Evolutionary conservation across 2,113 vertebrate species (phyloP), one percentile per base, ranked within the genome.

Genomic region (Carassius carassius): DNA sequence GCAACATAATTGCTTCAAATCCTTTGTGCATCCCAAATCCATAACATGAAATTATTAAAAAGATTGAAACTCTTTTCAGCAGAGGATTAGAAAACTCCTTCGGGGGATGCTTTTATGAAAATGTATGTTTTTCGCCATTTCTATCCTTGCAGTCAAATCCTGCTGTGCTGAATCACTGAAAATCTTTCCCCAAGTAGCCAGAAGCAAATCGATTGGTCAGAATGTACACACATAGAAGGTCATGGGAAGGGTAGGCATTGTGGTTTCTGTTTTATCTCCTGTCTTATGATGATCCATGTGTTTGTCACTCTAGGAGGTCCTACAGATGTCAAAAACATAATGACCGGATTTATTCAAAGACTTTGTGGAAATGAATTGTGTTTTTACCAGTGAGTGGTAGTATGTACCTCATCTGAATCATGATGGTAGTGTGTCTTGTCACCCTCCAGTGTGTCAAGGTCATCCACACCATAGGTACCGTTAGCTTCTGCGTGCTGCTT

Each of bases 371-470:
- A 65, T 6, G 1, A 25, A 25, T 10, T 32, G 4, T 8, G 14
- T 3, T 5, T 14, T 47, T 23, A n/a, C 9, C 5, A 54, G n/a
- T 23, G 9, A 72, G 37, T 12, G 16, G 44, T 16, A 62, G 67
- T 21, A 6, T 47, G 90, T 91, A 97, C 97, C 96, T 99, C 96
- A 86, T 98, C 97, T 0, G 97, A 98, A 89, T 98, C 97, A 25
- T 97, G 95, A 4, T 96, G 96, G 88, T 95, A 97, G 12, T 95
- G 94, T 8, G 87, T 85, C 87, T 93, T 95, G 3, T 86, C 91
- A 16, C 95, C 94, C 81, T 90, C 90, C 75, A 93, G 87, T 21
- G 89, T 89, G 69, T 95, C 95, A 72, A 95, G 63, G 19, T 95
- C 89, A 0, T 99, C 97, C 5, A 94, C 93, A 23, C 94, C 95